Conservation (phyloP, 2,797 vertebrate genomes). For the Etheostoma perlongum region DNA sequence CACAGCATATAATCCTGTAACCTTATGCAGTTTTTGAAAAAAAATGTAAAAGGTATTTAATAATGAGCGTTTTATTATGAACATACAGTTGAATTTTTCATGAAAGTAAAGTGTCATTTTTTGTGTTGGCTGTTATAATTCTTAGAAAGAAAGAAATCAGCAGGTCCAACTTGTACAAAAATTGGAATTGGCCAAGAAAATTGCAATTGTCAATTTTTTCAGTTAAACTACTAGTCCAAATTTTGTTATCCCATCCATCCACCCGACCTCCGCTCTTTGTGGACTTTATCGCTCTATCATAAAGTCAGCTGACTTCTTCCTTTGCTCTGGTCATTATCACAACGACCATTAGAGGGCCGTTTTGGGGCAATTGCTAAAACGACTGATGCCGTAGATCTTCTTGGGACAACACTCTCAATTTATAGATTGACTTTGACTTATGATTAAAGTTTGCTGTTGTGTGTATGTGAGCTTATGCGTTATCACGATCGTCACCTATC, state of each 20-base stretch:
- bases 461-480: background rate
- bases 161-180: too few relatives aligned
- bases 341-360: background rate
- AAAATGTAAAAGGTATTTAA: too few relatives aligned
- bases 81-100: too few relatives aligned
- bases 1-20: too few relatives aligned
- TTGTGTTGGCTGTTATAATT: too few relatives aligned
- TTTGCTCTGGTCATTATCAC: background rate
- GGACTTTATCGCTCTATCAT: background rate
- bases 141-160: too few relatives aligned
- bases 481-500: background rate
- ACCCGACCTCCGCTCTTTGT: background rate
- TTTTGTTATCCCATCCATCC: background rate
- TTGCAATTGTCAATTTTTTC: too few relatives aligned
- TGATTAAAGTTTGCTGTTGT: slow-evolving; percentile 7
- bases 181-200: too few relatives aligned
- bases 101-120: too few relatives aligned
- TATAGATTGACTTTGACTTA: background rate
- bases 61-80: too few relatives aligned
- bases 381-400: background rate
- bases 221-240: background rate
- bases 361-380: background rate
- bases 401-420: background rate
- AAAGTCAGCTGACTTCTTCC: background rate
- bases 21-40: too few relatives aligned